A percentile compares a stretch with the other conserved stretches of the same genome.
Evolutionary conservation across 2,113 vertebrate genomes (phyloP).

Genomic region (Calcarius ornatus): DNA sequence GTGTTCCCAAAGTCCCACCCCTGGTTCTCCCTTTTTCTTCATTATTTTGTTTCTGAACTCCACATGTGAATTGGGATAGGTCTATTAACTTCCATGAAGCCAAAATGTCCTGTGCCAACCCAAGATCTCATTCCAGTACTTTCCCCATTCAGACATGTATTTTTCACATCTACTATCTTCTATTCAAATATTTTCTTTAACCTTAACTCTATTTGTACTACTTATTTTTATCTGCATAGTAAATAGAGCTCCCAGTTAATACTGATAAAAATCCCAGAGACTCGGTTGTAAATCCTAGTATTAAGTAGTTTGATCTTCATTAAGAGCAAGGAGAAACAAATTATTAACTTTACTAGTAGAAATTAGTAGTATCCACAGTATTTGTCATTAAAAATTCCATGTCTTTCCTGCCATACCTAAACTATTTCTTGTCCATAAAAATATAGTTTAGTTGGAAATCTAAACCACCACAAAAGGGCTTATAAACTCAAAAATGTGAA

Average conservation of each 20-base stretch:
- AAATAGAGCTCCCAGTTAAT: not conserved
- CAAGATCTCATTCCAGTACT: not conserved
- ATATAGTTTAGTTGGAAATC: not conserved
- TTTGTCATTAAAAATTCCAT: not conserved
- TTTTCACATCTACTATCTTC: not conserved
- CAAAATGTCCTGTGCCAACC: not conserved
- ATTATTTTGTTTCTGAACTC: not conserved
- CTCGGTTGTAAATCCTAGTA: not conserved
- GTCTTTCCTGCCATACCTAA: not conserved
- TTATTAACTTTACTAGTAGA: not conserved
- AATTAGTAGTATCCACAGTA: not conserved
- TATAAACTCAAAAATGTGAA: not conserved
- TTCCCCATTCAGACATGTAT: not conserved
- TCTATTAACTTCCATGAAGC: not conserved
- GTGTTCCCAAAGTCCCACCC: rapidly evolving
- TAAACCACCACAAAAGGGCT: not conserved
- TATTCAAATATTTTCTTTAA: not conserved
- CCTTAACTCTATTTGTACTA: not conserved
- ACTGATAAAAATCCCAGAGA: not conserved
- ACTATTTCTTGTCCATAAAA: not conserved
- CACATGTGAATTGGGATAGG: not conserved
- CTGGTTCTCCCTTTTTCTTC: not conserved
- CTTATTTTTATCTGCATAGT: not conserved
- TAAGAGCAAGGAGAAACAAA: not conserved
- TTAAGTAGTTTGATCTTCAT: not conserved